Conservation (phyloP, 1,140 invertebrate species). For the Prorops nasuta region DNA sequence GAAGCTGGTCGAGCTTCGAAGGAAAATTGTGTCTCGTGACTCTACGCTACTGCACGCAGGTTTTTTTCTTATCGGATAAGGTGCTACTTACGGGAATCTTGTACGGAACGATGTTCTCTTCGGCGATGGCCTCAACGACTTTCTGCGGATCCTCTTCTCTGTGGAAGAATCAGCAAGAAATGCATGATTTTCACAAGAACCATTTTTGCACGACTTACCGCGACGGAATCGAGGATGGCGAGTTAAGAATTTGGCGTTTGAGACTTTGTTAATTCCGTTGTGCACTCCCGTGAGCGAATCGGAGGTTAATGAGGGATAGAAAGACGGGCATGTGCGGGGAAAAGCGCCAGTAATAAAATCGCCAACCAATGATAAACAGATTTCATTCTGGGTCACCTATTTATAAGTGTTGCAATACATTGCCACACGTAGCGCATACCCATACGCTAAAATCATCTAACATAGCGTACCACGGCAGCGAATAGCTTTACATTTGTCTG, state of each 20-base stretch:
- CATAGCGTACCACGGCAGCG: no score
- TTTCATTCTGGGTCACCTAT: constrained; percentile 48
- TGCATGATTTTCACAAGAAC: no score
- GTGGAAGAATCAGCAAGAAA: constrained; percentile 29
- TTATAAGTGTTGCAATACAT: constrained; percentile 38
- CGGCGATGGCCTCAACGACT: constrained; percentile 39
- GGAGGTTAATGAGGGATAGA: constrained; percentile 16
- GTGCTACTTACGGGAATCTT: constrained; percentile 47
- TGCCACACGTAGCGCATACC: constrained; percentile 22
- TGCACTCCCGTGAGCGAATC: neutral
- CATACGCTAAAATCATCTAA: no score
- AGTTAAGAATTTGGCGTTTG: neutral
- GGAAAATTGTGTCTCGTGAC: no score
- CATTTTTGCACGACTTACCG: no score
- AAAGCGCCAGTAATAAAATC: constrained; percentile 33
- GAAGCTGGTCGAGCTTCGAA: constrained; percentile 40
- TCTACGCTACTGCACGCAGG: neutral
- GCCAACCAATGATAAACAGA: constrained; percentile 37
- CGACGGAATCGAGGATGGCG: no score
- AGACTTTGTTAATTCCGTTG: neutral
- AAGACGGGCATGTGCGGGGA: constrained; percentile 8
- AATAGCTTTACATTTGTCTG: no score
- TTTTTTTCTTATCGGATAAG: neutral
- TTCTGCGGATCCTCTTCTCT: constrained; percentile 46
- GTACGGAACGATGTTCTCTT: constrained; percentile 51